Conservation (phyloP, 2,888 invertebrate genomes). For the Zhuqinia jingwanae region DNA sequence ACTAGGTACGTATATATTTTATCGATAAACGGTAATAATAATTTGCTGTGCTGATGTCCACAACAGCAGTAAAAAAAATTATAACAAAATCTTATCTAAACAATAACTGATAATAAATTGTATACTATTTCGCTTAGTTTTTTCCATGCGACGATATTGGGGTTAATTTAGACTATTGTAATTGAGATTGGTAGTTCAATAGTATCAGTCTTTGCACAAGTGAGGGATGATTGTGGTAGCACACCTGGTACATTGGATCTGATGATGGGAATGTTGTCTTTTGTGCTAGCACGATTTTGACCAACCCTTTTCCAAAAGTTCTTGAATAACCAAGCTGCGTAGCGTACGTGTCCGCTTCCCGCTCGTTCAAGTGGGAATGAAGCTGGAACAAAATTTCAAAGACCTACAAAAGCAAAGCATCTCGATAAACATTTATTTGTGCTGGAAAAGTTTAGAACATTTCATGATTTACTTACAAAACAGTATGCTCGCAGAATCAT, state of each 20-base stretch:
- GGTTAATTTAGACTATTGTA: neutral
- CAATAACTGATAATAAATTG: no score
- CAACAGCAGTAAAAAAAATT: no score
- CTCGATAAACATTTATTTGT: no score
- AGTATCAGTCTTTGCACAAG: constrained; percentile 13
- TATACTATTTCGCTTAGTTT: no score
- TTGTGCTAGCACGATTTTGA: neutral
- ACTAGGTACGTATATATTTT: no score
- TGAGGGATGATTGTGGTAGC: constrained; percentile 34
- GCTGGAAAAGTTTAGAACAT: no score
- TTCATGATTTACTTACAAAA: constrained; percentile 15
- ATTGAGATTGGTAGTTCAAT: neutral
- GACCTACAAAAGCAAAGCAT: neutral
- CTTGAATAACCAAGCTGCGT: neutral
- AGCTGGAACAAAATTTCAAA: neutral
- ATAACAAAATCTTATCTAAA: no score
- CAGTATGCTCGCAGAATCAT: constrained; percentile 17
- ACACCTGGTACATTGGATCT: neutral
- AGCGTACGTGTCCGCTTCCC: neutral
- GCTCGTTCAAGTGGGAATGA: neutral
- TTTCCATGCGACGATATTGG: no score
- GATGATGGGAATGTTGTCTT: constrained; percentile 4
- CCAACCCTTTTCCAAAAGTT: neutral
- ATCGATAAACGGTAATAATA: no score
- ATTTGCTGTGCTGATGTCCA: no score